Evolutionary conservation across 2,888 invertebrate species (phyloP).

Genomic region (Plagodis pulveraria): DNA sequence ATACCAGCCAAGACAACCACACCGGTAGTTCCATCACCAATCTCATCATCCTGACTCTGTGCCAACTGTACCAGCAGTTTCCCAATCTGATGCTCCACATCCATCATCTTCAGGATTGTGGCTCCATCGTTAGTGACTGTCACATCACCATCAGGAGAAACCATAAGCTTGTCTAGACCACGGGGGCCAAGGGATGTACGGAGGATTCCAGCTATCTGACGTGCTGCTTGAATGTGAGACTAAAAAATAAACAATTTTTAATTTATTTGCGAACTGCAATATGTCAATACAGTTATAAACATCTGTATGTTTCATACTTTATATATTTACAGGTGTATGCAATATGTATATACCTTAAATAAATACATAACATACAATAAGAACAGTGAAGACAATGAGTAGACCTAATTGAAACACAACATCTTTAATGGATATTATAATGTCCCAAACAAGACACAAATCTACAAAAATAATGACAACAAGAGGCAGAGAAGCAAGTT

Average conservation of each 20-base stretch:
- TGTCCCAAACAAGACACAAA: too few species aligned
- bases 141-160: constrained; percentile 98
- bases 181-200: constrained; percentile 98
- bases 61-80: constrained; percentile 99
- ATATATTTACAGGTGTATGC: too few species aligned
- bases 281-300: too few species aligned
- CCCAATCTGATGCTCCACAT: constrained; percentile 99
- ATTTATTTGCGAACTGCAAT: background rate
- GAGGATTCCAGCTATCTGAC: constrained; percentile 95
- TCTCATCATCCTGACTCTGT: constrained; percentile 99
- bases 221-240: constrained; percentile 99
- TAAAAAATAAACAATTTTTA: constrained; percentile 60
- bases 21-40: constrained; percentile 99
- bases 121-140: constrained; percentile 99
- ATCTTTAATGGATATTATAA: too few species aligned
- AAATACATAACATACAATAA: too few species aligned
- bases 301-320: too few species aligned
- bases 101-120: constrained; percentile 99
- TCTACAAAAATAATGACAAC: too few species aligned
- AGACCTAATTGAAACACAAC: too few species aligned
- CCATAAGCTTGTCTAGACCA: constrained; percentile 99
- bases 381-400: too few species aligned
- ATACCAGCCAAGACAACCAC: constrained; percentile 92
- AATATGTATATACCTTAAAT: too few species aligned
- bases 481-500: too few species aligned